A percentile compares a stretch with the other conserved stretches of the same genome.
phyloP scores from a whole-genome alignment of 2,113 vertebrate genomes.

The Lates calcarifer region DNA sequence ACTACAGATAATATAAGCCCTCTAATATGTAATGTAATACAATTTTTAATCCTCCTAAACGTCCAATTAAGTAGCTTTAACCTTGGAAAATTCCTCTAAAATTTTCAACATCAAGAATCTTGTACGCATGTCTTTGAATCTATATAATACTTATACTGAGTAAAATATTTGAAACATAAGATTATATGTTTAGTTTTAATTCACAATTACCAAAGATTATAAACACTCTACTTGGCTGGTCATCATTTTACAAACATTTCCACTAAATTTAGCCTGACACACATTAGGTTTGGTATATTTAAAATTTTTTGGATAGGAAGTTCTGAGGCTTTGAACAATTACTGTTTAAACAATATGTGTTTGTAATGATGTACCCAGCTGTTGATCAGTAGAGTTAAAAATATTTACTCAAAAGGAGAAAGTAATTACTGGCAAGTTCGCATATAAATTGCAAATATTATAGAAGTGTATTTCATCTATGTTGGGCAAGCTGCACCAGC shows the following conservation, averaged over 20 bases:
- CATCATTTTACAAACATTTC: not conserved
- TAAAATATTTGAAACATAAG: not conserved
- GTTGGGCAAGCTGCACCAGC: not conserved
- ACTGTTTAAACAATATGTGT: not conserved
- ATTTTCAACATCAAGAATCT: no score
- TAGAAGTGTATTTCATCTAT: not conserved
- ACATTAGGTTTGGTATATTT: not conserved
- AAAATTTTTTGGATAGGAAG: not conserved
- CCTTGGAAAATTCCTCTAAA: not conserved
- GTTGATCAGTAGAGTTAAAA: not conserved
- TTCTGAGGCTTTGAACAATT: not conserved
- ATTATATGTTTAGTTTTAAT: not conserved
- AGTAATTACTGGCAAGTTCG: not conserved
- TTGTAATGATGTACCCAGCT: not conserved
- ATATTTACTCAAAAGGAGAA: not conserved
- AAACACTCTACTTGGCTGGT: not conserved
- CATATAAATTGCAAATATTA: not conserved
- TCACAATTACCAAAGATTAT: not conserved
- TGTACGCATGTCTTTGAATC: no score
- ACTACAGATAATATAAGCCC: not conserved
- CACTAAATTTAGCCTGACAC: not conserved
- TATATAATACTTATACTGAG: not conserved
- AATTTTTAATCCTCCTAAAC: not conserved
- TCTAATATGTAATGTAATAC: not conserved
- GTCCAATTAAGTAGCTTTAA: no score